A percentile compares a stretch with the other conserved stretches of the same genome.
These are phyloP conservation scores for Eurypyga helias DNA, from an alignment of 2,113 vertebrate genomes.

Conservation along the genomic window DNA sequence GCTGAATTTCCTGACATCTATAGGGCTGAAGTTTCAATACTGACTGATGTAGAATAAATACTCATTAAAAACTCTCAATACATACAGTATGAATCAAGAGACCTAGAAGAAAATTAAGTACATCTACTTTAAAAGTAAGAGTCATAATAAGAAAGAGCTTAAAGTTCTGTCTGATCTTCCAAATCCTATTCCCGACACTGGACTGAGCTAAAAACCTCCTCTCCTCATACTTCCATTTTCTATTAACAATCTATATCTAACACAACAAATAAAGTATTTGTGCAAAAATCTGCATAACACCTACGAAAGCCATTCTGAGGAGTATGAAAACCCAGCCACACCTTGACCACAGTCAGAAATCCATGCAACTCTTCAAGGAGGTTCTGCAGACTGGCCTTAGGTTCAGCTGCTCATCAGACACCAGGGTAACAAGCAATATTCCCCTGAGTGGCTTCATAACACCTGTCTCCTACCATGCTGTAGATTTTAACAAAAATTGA, in stretches of 20 bases:
- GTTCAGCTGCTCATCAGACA: not conserved
- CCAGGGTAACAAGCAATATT: not conserved
- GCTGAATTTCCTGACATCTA: not conserved
- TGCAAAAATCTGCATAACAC: not conserved
- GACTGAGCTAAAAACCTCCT: not conserved
- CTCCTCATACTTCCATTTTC: not conserved
- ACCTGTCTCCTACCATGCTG: not conserved
- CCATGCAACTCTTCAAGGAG: not conserved
- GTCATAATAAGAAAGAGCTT: not conserved
- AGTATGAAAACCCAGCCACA: not conserved
- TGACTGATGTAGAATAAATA: not conserved
- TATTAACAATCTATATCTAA: not conserved
- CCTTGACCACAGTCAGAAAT: not conserved
- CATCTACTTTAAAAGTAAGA: not conserved
- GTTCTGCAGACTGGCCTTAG: not conserved
- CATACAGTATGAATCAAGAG: not conserved
- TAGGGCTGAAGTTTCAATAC: not conserved
- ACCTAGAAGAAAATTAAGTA: not conserved
- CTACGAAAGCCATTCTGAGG: not conserved
- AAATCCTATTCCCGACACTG: not conserved
- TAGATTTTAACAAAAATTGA: not conserved
- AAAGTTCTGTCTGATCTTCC: not conserved
- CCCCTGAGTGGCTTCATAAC: not conserved
- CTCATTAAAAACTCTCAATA: not conserved
- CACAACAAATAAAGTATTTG: not conserved